Conservation (phyloP, 2,797 vertebrate species). For the Syngnathus rostellatus region DNA sequence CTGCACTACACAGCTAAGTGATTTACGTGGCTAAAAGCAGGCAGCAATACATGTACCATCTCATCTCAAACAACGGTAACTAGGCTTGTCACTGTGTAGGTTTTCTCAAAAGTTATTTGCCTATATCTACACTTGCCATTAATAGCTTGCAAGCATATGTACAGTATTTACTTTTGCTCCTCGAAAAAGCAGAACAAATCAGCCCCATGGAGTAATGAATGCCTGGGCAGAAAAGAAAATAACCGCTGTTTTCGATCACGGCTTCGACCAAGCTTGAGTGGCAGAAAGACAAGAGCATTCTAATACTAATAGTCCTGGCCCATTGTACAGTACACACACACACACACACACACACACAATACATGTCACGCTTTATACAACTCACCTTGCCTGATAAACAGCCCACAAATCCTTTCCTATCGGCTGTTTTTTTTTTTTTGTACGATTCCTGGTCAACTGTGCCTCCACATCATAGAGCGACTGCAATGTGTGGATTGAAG, state of each 20-base stretch:
- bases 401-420: constrained; percentile 24
- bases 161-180: not conserved
- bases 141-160: not conserved
- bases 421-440: constrained; percentile 15
- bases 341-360: not conserved
- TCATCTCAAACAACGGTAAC: not conserved
- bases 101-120: not conserved
- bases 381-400: constrained; percentile 2
- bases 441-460: constrained; percentile 20
- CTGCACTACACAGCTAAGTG: not conserved
- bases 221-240: not conserved
- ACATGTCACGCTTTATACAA: not conserved
- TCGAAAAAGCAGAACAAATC: not conserved
- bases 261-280: not conserved
- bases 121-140: not conserved
- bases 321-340: not conserved
- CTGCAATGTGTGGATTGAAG: constrained; percentile 34
- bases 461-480: constrained; percentile 21
- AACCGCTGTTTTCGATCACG: not conserved
- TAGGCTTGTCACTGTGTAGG: not conserved
- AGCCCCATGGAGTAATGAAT: not conserved
- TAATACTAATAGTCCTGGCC: not conserved
- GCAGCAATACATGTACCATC: not conserved
- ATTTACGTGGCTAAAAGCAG: not conserved
- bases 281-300: not conserved